phyloP scores from a whole-genome alignment of 1,140 invertebrate genomes.

The Formica exsecta region DNA sequence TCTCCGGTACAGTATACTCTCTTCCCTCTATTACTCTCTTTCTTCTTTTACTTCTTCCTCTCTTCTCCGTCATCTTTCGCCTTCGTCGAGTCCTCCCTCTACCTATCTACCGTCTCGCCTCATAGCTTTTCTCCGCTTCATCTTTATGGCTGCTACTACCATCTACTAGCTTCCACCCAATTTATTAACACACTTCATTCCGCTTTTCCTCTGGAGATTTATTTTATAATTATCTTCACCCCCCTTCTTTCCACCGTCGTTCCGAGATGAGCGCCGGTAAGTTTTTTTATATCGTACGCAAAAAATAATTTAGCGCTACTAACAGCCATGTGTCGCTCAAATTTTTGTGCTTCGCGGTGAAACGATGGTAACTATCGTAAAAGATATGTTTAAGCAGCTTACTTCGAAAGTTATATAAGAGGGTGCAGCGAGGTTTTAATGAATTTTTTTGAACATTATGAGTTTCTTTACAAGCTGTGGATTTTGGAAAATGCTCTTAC shows the following conservation, averaged over 20 bases:
- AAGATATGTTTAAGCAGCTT: background rate
- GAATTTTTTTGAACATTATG: background rate
- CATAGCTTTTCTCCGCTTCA: conserved; percentile 57
- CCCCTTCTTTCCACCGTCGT: background rate
- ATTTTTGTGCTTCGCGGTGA: background rate
- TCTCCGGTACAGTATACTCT: background rate
- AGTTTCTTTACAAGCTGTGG: background rate
- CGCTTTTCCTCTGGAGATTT: conserved; percentile 59
- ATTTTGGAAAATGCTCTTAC: background rate
- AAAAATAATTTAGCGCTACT: conserved; percentile 42
- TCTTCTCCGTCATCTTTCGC: conserved; percentile 50
- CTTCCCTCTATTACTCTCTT: conserved; percentile 21
- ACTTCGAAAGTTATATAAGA: conserved; percentile 1
- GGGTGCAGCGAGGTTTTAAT: background rate
- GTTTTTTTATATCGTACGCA: conserved; percentile 34
- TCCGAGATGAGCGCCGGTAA: conserved; percentile 46
- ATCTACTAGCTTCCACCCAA: conserved; percentile 53
- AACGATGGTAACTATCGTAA: background rate
- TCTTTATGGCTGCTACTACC: conserved; percentile 61
- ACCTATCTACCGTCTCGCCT: conserved; percentile 36
- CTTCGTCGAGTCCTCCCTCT: conserved; percentile 35
- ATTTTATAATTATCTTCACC: conserved; percentile 60
- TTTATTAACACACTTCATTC: conserved; percentile 63
- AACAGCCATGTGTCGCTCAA: conserved; percentile 15
- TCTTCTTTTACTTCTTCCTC: conserved; percentile 51